Conservation (phyloP, 2,113 vertebrate genomes). For the Anolis carolinensis region DNA sequence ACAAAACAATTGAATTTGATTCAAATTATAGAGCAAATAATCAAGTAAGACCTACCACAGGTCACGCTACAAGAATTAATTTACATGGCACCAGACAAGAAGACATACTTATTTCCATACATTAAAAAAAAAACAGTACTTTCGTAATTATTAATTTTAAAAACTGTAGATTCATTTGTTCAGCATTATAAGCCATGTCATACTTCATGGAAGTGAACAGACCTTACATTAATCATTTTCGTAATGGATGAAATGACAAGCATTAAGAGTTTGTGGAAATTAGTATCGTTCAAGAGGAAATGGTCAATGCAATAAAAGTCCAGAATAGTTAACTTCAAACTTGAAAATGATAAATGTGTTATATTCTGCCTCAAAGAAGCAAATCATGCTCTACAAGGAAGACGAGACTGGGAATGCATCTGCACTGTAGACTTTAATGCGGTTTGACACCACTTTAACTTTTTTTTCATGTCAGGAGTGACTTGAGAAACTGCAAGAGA, state of each 20-base stretch:
- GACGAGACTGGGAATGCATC: no score
- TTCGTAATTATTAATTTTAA: background rate
- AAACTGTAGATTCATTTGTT: background rate
- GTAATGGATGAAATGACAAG: background rate
- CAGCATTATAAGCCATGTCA: background rate
- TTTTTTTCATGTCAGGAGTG: no score
- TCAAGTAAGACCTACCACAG: background rate
- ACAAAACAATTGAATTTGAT: background rate
- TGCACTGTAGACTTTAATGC: no score
- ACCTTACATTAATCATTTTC: background rate
- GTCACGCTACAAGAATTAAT: background rate
- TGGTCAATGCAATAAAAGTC: background rate
- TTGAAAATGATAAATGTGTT: background rate
- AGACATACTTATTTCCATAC: background rate
- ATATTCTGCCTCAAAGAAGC: background rate
- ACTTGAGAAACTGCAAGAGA: no score
- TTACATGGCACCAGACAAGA: background rate
- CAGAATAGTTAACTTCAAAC: background rate
- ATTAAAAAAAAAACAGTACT: background rate
- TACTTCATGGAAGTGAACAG: background rate
- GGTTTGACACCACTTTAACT: no score
- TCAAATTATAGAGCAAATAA: background rate
- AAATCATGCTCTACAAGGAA: background rate
- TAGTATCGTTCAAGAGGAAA: background rate
- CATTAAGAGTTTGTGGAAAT: background rate